Base-by-base conservation (phyloP, 2,888 invertebrate species). In the Bellardia pandia region DNA sequence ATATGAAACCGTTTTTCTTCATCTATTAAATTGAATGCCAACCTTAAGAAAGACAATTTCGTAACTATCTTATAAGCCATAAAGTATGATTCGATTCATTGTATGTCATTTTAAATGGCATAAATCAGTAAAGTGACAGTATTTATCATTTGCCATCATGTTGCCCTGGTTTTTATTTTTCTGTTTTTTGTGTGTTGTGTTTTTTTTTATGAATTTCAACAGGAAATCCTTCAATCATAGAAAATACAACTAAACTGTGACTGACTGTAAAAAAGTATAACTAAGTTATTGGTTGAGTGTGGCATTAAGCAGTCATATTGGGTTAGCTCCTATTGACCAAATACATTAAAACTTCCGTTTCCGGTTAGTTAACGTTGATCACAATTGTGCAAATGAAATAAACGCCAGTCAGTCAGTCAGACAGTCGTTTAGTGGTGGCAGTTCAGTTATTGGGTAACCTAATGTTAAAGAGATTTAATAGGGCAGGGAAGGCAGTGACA, bases 281-380 rank as follows among this genome's bases (percentile, higher is more conserved):
- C n/a, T 13, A 14, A 66, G 30, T 64, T 33, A 64, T 42, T 13
- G 51, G 45, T 42, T 30, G 58, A 3, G 2, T 37, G 42, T 74
- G 58, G 53, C 16, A 64, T 23, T 62, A 16, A 16, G 14, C 45
- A 45, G 66, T 79, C 53, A 48, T 53, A 74, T 53, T 81, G 72
- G 11, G 53, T 68, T 6, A 86, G 78, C 74, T 82, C 68, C 60
- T 37, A 45, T 82, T 74, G 81, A 74, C 58, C 60, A 60, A 75
- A 76, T 66, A 58, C 72, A 78, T 60, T 78, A 66, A 68, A 74
- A 66, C 77, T 48, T 86, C 81, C 85, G 81, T 81, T 82, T 82
- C 74, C 81, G 72, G 3, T 86, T 51, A 66, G 60, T 33, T 69
- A 45, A 69, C 23, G 45, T 45, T 23, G 45, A 13, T 45, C 45